Evolutionary conservation across 2,888 invertebrate genomes (phyloP).

Genomic region (Amblyjoppa fuscipennis): DNA sequence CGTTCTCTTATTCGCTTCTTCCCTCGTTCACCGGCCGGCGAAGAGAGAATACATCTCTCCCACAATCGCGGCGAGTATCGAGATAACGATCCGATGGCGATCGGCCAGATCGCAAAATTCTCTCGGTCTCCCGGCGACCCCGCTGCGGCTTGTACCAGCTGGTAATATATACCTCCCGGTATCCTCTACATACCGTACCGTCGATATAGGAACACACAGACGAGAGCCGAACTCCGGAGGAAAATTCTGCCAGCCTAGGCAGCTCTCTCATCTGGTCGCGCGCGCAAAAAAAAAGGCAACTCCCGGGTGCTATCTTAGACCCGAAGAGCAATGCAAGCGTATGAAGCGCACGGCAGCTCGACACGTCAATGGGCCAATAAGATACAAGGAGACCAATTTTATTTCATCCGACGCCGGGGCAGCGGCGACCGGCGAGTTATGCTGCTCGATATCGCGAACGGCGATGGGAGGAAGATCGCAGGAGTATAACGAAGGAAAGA

Average conservation of each 20-base stretch:
- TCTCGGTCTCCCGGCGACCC: conserved; percentile 45
- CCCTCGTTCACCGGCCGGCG: conserved; percentile 27
- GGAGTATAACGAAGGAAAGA: background rate
- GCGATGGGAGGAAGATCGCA: background rate
- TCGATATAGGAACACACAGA: background rate
- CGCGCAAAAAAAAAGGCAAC: conserved; percentile 1
- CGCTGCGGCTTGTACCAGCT: conserved; percentile 40
- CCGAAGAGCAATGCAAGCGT: conserved; percentile 27
- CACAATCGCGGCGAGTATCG: conserved; percentile 69
- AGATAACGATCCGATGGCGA: conserved; percentile 71
- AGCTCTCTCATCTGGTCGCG: conserved; percentile 28
- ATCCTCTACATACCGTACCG: conserved; percentile 2
- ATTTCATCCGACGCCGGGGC: conserved; percentile 33
- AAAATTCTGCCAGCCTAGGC: conserved; percentile 59
- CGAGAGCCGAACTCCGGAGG: conserved; percentile 24
- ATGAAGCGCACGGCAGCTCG: conserved; percentile 32
- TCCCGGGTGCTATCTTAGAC: conserved; percentile 35
- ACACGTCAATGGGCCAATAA: conserved; percentile 53
- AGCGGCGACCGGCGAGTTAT: conserved; percentile 25
- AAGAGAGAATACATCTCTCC: conserved; percentile 50
- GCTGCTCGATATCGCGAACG: conserved; percentile 25
- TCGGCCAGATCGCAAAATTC: conserved; percentile 68
- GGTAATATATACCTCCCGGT: conserved; percentile 28
- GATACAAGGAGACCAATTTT: conserved; percentile 49
- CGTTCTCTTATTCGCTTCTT: conserved; percentile 55